A percentile compares a stretch with the other conserved stretches of the same genome.
These are phyloP conservation scores for Tipula confusa DNA, from an alignment of 2,888 invertebrate genomes.

Conservation along the genomic window DNA sequence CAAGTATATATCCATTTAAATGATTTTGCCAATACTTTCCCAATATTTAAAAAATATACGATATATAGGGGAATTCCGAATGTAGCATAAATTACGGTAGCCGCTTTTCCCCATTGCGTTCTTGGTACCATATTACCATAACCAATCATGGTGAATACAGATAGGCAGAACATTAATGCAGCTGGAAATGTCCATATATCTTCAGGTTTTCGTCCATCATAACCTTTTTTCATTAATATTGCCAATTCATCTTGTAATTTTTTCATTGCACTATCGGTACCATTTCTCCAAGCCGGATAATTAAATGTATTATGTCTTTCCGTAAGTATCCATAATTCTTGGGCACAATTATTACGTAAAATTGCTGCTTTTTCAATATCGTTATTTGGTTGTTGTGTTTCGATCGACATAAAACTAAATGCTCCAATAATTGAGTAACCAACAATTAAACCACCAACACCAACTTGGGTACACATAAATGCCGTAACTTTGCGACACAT, in stretches of 20 bases:
- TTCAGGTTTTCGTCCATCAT: conserved; percentile 62
- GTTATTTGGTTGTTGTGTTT: conserved; percentile 57
- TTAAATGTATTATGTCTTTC: conserved; percentile 66
- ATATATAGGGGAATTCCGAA: conserved; percentile 85
- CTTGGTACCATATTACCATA: conserved; percentile 83
- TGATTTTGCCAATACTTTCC: conserved; percentile 74
- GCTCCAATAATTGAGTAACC: conserved; percentile 84
- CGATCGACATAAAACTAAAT: conserved; percentile 73
- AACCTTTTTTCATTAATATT: conserved; percentile 60
- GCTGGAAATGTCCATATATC: conserved; percentile 85
- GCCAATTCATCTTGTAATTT: conserved; percentile 67
- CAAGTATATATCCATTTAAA: conserved; percentile 77
- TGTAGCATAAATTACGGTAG: conserved; percentile 79
- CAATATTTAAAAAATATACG: conserved; percentile 85
- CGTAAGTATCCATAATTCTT: conserved; percentile 65
- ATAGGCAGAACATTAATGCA: conserved; percentile 81
- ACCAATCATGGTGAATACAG: conserved; percentile 88
- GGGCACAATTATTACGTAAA: conserved; percentile 57
- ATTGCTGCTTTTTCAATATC: conserved; percentile 52
- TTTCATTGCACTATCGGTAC: conserved; percentile 59
- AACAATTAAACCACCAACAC: conserved; percentile 82
- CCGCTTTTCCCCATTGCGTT: conserved; percentile 76
- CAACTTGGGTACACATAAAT: conserved; percentile 90
- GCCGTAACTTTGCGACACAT: conserved; percentile 81
- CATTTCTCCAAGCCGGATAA: conserved; percentile 57